A percentile compares a stretch with the other conserved stretches of the same genome.
Evolutionary conservation across 2,797 vertebrate genomes (phyloP).

Genomic region (Silurus aristotelis): DNA sequence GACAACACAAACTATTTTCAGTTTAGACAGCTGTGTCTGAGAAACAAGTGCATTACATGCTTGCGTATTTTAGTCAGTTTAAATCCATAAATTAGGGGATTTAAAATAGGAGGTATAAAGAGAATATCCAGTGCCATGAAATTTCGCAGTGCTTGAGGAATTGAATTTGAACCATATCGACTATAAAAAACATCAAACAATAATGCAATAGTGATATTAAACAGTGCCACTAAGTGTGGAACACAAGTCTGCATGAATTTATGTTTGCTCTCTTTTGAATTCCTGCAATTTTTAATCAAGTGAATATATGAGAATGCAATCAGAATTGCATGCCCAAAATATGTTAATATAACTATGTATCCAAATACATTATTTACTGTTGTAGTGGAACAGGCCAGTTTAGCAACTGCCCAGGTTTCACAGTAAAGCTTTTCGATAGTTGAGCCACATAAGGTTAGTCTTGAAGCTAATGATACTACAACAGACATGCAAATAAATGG

Average conservation of each 20-base stretch:
- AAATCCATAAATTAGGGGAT: conserved; percentile 55
- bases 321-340: conserved; percentile 49
- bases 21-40: background rate
- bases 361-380: conserved; percentile 53
- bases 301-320: conserved; percentile 50
- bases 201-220: conserved; percentile 44
- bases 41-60: conserved; percentile 15
- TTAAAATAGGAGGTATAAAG: conserved; percentile 52
- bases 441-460: conserved; percentile 53
- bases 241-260: conserved; percentile 58
- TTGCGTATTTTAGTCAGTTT: conserved; percentile 42
- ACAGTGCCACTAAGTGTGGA: conserved; percentile 52
- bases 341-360: conserved; percentile 35
- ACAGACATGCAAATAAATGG: conserved; percentile 39
- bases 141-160: conserved; percentile 47
- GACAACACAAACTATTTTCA: background rate
- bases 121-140: conserved; percentile 53
- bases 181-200: conserved; percentile 55
- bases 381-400: conserved; percentile 56
- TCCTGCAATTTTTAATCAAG: conserved; percentile 44
- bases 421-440: conserved; percentile 58
- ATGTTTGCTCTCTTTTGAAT: conserved; percentile 42
- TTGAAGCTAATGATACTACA: conserved; percentile 45
- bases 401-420: conserved; percentile 59
- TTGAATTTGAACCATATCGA: conserved; percentile 39